Conservation (phyloP, 2,113 vertebrate genomes). For the Chrysochloris asiatica region DNA sequence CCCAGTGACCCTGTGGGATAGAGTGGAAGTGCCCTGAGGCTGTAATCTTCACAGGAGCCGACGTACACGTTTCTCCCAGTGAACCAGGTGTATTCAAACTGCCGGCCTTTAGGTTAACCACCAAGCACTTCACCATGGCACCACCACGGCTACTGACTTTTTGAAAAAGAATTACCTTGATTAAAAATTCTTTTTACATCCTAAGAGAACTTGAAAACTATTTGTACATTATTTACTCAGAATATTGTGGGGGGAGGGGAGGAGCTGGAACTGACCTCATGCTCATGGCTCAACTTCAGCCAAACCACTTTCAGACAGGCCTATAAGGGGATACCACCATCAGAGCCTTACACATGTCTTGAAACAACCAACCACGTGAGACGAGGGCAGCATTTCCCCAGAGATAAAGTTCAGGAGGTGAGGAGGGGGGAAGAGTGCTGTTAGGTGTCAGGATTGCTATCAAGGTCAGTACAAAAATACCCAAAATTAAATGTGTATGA, state of each 20-base stretch:
- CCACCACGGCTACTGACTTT: not conserved
- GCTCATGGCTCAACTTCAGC: no score
- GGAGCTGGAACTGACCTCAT: no score
- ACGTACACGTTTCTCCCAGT: not conserved
- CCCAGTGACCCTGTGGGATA: not conserved
- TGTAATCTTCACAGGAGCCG: not conserved
- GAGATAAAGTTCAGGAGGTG: no score
- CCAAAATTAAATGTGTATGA: no score
- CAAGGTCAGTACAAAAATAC: no score
- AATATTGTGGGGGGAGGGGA: not conserved
- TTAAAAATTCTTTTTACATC: not conserved
- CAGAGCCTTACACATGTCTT: no score
- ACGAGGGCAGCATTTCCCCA: no score
- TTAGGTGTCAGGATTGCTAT: no score
- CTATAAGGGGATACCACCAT: no score
- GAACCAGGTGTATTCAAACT: not conserved
- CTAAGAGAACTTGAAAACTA: not conserved
- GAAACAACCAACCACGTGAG: no score
- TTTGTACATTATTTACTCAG: not conserved
- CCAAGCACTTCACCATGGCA: not conserved
- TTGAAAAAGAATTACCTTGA: slow-evolving; percentile 2
- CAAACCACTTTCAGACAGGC: no score
- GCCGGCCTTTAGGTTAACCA: not conserved
- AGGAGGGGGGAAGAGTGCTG: no score
- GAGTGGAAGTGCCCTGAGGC: not conserved